These are phyloP conservation scores for Bellardia bayeri DNA, from an alignment of 2,888 invertebrate species.

Conservation along the genomic window DNA sequence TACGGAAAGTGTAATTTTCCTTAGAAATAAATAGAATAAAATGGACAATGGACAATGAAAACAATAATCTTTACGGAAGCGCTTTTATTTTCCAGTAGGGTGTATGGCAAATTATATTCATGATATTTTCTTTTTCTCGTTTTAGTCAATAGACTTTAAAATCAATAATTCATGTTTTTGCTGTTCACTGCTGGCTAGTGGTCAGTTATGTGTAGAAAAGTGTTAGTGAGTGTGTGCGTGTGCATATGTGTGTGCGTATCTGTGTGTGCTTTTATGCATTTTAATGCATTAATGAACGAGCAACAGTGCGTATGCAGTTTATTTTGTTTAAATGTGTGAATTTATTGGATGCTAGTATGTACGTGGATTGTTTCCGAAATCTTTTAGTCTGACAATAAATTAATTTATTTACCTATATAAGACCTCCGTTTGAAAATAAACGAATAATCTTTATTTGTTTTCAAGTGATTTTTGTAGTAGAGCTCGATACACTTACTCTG, in stretches of 20 bases:
- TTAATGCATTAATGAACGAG: constrained; percentile 64
- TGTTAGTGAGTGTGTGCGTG: background rate
- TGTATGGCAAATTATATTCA: constrained; percentile 2
- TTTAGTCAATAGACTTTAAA: constrained; percentile 41
- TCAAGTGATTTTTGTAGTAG: no score
- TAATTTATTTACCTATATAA: no score
- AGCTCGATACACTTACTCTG: no score
- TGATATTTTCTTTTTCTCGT: background rate
- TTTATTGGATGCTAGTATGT: background rate
- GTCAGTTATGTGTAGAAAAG: constrained; percentile 42
- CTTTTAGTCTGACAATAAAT: background rate
- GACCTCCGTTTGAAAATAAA: background rate
- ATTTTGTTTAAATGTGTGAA: constrained; percentile 28
- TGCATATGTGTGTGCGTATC: background rate
- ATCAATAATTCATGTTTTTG: constrained; percentile 65
- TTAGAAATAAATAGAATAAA: background rate
- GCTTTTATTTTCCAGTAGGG: constrained; percentile 5
- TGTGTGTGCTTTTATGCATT: constrained; percentile 23
- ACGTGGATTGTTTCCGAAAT: background rate
- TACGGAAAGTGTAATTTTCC: no score
- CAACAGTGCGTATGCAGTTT: constrained; percentile 62
- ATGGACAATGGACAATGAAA: background rate
- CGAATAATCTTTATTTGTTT: no score
- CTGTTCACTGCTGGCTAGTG: constrained; percentile 34
- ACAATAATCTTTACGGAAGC: background rate